Evolutionary conservation across 2,888 invertebrate genomes (phyloP).

Genomic region (Meloe dianella): DNA sequence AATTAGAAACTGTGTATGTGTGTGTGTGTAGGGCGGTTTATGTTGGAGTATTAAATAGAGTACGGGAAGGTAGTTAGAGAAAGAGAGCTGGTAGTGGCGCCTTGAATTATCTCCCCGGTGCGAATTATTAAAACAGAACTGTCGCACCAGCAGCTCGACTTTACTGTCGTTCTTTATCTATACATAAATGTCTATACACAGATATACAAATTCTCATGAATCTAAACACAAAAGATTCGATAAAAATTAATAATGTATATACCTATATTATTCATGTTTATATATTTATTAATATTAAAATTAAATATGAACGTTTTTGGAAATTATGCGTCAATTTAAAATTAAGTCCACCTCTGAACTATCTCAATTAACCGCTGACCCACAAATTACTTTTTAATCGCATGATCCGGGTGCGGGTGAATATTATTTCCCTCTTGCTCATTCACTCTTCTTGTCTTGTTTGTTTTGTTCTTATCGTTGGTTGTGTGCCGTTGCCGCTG

Average conservation of each 20-base stretch:
- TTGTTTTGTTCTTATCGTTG: constrained; percentile 3
- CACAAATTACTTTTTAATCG: constrained; percentile 25
- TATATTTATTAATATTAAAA: neutral
- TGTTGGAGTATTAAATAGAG: neutral
- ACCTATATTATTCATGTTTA: too few species aligned
- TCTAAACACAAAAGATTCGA: neutral
- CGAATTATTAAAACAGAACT: constrained; percentile 23
- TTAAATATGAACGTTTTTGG: neutral
- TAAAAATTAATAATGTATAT: neutral
- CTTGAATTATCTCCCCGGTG: constrained; percentile 29
- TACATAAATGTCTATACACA: neutral
- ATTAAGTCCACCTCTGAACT: neutral
- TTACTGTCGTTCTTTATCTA: neutral
- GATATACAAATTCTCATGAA: neutral
- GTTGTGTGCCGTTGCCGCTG: constrained; percentile 12
- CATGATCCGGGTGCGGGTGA: constrained; percentile 19
- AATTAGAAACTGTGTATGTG: neutral
- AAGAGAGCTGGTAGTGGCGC: constrained; percentile 13
- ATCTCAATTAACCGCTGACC: constrained; percentile 15
- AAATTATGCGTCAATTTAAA: neutral
- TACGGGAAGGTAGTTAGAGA: neutral
- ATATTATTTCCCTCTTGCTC: constrained; percentile 23
- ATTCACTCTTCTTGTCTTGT: neutral
- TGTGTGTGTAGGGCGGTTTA: neutral
- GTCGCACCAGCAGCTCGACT: neutral